Evolutionary conservation across 2,888 invertebrate genomes (phyloP).

Genomic region (Protophormia terraenovae): DNA sequence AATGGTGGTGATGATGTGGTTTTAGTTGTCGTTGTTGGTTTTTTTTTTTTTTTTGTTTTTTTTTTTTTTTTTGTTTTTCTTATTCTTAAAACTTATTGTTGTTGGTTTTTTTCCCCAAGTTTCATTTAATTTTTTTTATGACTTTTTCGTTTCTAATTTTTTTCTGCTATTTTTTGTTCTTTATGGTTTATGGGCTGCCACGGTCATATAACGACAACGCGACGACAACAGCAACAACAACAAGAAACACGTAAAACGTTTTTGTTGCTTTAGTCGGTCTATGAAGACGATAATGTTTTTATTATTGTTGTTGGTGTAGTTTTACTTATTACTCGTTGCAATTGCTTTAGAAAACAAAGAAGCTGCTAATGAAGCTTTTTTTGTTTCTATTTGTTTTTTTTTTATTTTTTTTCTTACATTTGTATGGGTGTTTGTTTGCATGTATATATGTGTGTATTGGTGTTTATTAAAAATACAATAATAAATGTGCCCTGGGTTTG

Average conservation of each 20-base stretch:
- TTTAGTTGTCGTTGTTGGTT: neutral
- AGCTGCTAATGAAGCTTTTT: slow-evolving; percentile 59
- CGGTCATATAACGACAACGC: slow-evolving; percentile 49
- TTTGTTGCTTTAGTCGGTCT: slow-evolving; percentile 32
- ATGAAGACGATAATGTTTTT: slow-evolving; percentile 23
- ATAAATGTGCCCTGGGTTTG: slow-evolving; percentile 17
- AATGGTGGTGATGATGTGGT: slow-evolving; percentile 42
- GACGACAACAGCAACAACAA: slow-evolving; percentile 27
- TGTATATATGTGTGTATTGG: neutral
- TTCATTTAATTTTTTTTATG: slow-evolving; percentile 51
- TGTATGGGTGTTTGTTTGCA: neutral
- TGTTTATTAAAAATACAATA: neutral
- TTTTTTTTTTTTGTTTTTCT: slow-evolving; percentile 19
- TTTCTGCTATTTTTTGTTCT: slow-evolving; percentile 34
- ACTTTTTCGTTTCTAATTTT: slow-evolving; percentile 6
- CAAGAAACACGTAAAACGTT: slow-evolving; percentile 35
- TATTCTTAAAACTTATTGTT: slow-evolving; percentile 1
- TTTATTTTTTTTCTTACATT: slow-evolving; percentile 11
- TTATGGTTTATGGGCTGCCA: slow-evolving; percentile 56
- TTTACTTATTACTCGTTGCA: slow-evolving; percentile 50
- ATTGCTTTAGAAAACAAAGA: slow-evolving; percentile 54
- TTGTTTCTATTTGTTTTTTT: slow-evolving; percentile 1
- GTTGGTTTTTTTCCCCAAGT: slow-evolving; percentile 26
- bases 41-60: slow-evolving; percentile 12
- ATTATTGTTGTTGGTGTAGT: neutral